Evolutionary conservation across 1,140 invertebrate genomes (phyloP).

Genomic region (Lineus longissimus): DNA sequence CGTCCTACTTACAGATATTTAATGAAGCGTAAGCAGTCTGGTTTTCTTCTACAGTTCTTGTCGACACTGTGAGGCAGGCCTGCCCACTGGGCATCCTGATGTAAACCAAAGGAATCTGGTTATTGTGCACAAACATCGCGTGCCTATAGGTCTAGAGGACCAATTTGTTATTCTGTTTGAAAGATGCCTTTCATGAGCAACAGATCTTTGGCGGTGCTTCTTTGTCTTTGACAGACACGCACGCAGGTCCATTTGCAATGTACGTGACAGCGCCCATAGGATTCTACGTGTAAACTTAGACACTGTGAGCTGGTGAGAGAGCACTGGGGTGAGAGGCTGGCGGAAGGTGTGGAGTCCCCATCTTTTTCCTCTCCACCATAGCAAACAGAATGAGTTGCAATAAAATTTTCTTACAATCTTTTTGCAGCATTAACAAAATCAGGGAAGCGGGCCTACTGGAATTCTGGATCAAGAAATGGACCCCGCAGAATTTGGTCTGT

Average conservation of each 20-base stretch:
- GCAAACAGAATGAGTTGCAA: too few species aligned
- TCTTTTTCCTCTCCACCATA: too few species aligned
- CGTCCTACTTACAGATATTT: constrained; percentile 27
- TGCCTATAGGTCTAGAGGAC: neutral
- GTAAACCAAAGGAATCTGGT: neutral
- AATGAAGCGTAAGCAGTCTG: constrained; percentile 28
- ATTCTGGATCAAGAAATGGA: constrained; percentile 25
- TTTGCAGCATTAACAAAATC: constrained; percentile 23
- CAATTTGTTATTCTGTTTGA: neutral
- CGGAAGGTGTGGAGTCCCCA: too few species aligned
- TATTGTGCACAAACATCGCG: neutral
- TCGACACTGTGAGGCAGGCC: neutral
- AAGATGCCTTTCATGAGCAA: too few species aligned
- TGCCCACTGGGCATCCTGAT: neutral
- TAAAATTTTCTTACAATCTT: neutral
- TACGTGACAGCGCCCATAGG: too few species aligned
- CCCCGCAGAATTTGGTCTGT: constrained; percentile 22
- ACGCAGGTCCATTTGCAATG: too few species aligned
- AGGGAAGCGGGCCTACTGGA: constrained; percentile 25
- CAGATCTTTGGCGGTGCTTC: too few species aligned
- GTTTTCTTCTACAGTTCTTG: neutral
- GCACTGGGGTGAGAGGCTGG: too few species aligned
- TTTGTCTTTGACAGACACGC: too few species aligned
- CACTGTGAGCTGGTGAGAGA: too few species aligned
- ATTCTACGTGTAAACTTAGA: too few species aligned